Conservation (phyloP, 2,113 vertebrate species). For the Argyrosomus japonicus region DNA sequence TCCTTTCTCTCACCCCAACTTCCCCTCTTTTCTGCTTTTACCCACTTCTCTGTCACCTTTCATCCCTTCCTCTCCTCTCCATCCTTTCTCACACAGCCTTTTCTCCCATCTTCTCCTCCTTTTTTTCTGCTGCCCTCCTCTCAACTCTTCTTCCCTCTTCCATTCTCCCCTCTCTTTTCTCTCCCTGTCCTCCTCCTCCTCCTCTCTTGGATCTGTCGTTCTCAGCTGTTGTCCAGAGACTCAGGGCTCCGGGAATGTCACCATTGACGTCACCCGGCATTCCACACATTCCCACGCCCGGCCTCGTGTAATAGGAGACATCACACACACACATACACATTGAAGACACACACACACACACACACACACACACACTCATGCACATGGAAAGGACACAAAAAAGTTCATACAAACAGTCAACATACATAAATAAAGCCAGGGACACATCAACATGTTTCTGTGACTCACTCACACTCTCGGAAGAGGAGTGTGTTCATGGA, state of each 20-base stretch:
- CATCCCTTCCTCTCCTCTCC: background rate
- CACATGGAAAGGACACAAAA: slow-evolving; percentile 29
- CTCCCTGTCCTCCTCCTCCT: background rate
- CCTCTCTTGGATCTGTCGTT: slow-evolving; percentile 64
- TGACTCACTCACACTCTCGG: slow-evolving; percentile 32
- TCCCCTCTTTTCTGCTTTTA: background rate
- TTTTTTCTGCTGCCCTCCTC: background rate
- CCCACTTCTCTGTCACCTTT: background rate
- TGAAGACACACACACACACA: slow-evolving; percentile 14
- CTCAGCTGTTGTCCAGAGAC: slow-evolving; percentile 84
- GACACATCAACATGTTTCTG: slow-evolving; percentile 11
- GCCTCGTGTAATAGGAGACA: slow-evolving; percentile 75
- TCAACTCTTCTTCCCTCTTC: background rate
- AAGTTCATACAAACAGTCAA: slow-evolving; percentile 25
- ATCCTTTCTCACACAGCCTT: background rate
- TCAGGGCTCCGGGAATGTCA: slow-evolving; percentile 82
- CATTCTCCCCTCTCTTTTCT: no score
- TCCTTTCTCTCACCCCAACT: background rate
- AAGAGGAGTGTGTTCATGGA: slow-evolving; percentile 18
- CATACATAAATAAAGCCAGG: slow-evolving; percentile 21
- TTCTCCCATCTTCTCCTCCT: background rate
- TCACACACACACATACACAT: slow-evolving; percentile 33
- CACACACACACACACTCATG: slow-evolving; percentile 17
- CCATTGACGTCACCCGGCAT: slow-evolving; percentile 86
- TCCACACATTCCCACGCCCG: slow-evolving; percentile 82